Percentiles rank a stretch among this genome's conserved stretches.
These are phyloP conservation scores for Drosophila incognita DNA, from an alignment of 2,888 invertebrate genomes.

Conservation along the genomic window DNA sequence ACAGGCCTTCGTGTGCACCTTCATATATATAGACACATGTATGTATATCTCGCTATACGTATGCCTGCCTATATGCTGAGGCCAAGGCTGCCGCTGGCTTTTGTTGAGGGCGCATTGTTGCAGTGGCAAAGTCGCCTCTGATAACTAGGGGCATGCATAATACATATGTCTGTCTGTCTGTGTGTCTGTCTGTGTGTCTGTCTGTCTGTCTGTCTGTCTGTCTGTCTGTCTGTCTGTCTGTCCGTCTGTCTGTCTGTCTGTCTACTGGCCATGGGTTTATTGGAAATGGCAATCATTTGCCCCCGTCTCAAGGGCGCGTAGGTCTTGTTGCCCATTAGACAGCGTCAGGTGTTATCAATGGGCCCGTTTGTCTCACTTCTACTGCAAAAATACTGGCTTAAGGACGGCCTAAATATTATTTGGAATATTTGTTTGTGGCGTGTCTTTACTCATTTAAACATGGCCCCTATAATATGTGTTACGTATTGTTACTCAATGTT, in stretches of 20 bases:
- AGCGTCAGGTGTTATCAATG: constrained; percentile 44
- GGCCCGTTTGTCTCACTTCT: constrained; percentile 7
- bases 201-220: too few species aligned
- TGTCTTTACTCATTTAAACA: background rate
- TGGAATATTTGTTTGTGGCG: background rate
- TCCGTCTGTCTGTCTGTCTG: background rate
- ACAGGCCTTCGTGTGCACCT: constrained; percentile 44
- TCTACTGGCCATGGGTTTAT: constrained; percentile 40
- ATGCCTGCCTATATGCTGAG: constrained; percentile 25
- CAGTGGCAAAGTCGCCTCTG: constrained; percentile 38
- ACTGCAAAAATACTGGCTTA: background rate
- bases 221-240: background rate
- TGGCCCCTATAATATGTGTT: background rate
- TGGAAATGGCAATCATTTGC: constrained; percentile 32
- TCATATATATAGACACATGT: background rate
- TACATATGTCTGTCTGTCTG: constrained; percentile 4
- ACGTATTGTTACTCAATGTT: background rate
- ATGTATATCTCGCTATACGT: background rate
- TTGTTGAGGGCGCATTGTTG: constrained; percentile 69
- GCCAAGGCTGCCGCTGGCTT: constrained; percentile 69
- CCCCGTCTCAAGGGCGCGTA: constrained; percentile 39
- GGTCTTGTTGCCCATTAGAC: constrained; percentile 4
- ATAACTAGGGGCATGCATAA: constrained; percentile 50
- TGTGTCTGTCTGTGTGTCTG: too few species aligned
- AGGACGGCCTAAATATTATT: background rate